These are phyloP conservation scores for Hippocampus barbouri DNA, from an alignment of 2,113 vertebrate genomes.

Conservation along the genomic window DNA sequence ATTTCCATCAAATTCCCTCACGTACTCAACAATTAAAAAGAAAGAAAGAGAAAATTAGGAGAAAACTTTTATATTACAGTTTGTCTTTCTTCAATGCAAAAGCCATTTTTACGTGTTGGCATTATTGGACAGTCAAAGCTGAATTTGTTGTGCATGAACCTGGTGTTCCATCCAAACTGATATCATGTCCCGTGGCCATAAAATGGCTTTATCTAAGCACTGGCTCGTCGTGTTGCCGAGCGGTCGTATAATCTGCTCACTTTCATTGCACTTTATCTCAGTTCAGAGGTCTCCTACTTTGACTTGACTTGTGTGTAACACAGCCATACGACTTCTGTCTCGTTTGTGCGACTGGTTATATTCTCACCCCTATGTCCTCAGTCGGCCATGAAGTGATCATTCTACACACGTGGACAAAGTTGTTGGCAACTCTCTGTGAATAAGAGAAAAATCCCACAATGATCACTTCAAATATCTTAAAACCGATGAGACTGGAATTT, in stretches of 20 bases:
- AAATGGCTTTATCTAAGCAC: conserved; percentile 86
- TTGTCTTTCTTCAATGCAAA: not conserved
- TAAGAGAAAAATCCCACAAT: not conserved
- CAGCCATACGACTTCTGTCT: conserved; percentile 14
- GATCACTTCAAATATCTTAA: not conserved
- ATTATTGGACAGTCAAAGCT: not conserved
- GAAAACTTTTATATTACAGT: too few species aligned
- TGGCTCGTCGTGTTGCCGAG: conserved; percentile 73
- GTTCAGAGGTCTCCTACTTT: conserved; percentile 67
- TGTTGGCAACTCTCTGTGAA: not conserved
- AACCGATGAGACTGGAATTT: not conserved
- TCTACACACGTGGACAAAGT: not conserved
- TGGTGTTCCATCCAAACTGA: conserved; percentile 77
- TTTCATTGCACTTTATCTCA: conserved; percentile 80
- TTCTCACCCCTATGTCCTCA: conserved; percentile 5
- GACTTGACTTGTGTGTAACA: conserved; percentile 44
- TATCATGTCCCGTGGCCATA: conserved; percentile 70
- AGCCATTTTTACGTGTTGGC: not conserved
- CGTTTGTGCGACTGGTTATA: conserved; percentile 3
- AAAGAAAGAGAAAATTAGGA: not conserved
- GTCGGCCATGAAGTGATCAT: not conserved
- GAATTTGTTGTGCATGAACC: conserved; percentile 60
- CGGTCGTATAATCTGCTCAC: conserved; percentile 82
- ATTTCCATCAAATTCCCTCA: not conserved
- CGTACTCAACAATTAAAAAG: not conserved